These are phyloP conservation scores for Pseudomyrmex dendroicus DNA, from an alignment of 1,140 invertebrate species.

Conservation along the genomic window DNA sequence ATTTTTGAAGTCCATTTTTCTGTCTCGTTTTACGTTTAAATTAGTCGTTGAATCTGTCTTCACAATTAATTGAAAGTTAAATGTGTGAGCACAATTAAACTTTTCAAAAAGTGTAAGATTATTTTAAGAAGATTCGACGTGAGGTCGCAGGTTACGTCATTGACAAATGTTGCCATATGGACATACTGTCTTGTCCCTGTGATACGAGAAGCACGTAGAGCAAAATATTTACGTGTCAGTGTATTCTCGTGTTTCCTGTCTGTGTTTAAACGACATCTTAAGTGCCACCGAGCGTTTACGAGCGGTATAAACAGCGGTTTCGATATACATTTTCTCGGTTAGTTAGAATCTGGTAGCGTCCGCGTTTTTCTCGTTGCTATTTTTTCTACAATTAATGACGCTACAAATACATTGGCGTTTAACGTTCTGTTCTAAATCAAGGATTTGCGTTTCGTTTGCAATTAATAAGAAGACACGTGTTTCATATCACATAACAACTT, in stretches of 20 bases:
- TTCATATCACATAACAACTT: no score
- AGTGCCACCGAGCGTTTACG: conserved; percentile 81
- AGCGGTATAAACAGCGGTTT: conserved; percentile 78
- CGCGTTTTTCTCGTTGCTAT: not conserved
- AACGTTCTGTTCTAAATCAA: no score
- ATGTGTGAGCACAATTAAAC: not conserved
- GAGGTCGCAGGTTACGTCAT: conserved; percentile 72
- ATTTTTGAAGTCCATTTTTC: not conserved
- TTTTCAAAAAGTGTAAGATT: not conserved
- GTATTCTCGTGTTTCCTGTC: conserved; percentile 84
- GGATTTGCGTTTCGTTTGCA: no score
- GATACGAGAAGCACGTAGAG: conserved; percentile 77
- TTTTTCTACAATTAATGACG: not conserved
- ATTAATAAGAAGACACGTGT: no score
- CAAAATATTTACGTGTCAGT: conserved; percentile 82
- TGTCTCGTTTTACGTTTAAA: no score
- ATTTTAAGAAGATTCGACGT: not conserved
- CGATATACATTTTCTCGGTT: conserved; percentile 68
- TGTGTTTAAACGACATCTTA: conserved; percentile 84
- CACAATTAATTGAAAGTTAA: not conserved
- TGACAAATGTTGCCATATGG: conserved; percentile 80
- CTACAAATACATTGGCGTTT: not conserved
- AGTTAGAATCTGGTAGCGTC: conserved; percentile 61
- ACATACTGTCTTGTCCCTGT: conserved; percentile 72
- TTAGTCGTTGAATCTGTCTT: not conserved